A percentile compares a stretch with the other conserved stretches of the same genome.
phyloP scores from a whole-genome alignment of 2,888 invertebrate genomes.

The Eupsilia transversa region DNA sequence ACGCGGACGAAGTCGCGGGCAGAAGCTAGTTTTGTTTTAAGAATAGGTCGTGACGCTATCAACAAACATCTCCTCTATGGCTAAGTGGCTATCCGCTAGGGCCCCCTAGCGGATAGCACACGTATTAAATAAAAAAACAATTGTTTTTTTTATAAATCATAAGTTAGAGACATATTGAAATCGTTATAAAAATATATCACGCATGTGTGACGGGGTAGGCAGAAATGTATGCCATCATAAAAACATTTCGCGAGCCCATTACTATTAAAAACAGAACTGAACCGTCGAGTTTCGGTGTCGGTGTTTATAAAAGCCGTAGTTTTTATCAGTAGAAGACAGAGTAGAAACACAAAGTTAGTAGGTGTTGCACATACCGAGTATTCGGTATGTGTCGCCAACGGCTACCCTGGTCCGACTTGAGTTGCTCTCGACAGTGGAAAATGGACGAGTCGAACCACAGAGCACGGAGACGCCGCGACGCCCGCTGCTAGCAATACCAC shows the following conservation, averaged over 20 bases:
- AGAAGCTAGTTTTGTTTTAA: no score
- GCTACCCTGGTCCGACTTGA: constrained; percentile 42
- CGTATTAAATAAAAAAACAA: background rate
- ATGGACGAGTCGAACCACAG: constrained; percentile 6
- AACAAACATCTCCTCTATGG: background rate
- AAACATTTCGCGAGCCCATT: background rate
- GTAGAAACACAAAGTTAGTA: constrained; percentile 5
- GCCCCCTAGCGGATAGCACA: background rate
- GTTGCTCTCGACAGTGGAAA: constrained; percentile 32
- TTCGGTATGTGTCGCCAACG: constrained; percentile 3
- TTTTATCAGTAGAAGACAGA: background rate
- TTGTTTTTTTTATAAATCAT: background rate
- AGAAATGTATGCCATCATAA: background rate
- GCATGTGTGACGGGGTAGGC: background rate
- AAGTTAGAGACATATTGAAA: background rate
- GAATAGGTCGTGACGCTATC: background rate
- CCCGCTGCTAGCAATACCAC: no score
- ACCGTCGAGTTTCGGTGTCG: background rate
- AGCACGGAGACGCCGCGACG: background rate
- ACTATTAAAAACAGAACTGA: background rate
- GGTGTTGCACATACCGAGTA: constrained; percentile 8
- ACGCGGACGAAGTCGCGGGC: no score
- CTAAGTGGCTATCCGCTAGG: no score
- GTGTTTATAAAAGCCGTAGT: constrained; percentile 13
- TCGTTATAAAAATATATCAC: background rate